Conservation (phyloP, 35 echinoderm and acorn worm genomes). For the Eucidaris tribuloides region DNA sequence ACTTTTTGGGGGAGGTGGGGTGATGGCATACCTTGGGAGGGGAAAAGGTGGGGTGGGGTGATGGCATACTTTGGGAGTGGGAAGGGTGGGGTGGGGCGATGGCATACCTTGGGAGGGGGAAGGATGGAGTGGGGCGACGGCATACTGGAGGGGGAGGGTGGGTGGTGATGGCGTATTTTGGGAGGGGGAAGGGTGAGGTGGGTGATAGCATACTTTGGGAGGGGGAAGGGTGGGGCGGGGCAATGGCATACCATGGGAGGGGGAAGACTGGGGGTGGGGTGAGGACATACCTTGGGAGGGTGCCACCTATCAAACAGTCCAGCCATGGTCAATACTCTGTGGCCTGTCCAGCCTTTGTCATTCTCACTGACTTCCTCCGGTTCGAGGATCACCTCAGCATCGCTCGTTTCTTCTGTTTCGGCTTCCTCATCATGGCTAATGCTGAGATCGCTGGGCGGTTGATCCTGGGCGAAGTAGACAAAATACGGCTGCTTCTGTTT, state of each 20-base stretch:
- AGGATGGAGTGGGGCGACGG: too few species aligned
- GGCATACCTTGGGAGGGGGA: too few species aligned
- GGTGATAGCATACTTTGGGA: too few species aligned
- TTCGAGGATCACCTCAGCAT: conserved; percentile 21
- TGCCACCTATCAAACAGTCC: conserved; percentile 89
- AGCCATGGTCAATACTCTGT: conserved; percentile 86
- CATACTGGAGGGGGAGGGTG: too few species aligned
- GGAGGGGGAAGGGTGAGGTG: too few species aligned
- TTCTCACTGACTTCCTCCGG: conserved; percentile 14
- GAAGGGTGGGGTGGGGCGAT: too few species aligned
- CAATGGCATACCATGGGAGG: background rate
- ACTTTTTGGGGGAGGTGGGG: too few species aligned
- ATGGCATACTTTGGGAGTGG: too few species aligned
- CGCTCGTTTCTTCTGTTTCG: background rate
- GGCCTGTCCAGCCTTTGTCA: conserved; percentile 58
- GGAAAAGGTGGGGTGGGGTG: too few species aligned
- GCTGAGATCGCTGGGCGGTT: conserved; percentile 24
- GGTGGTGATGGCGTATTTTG: too few species aligned
- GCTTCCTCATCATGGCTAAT: background rate
- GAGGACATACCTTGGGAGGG: conserved; percentile 57
- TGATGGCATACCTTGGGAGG: too few species aligned
- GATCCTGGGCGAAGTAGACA: conserved; percentile 79
- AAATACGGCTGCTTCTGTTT: conserved; percentile 92
- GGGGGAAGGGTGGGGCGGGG: background rate
- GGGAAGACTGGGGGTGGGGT: background rate